A percentile compares a stretch with the other conserved stretches of the same genome.
Conservation (phyloP, 2,888 invertebrate genomes). For the Aphidoletes aphidimyza region DNA sequence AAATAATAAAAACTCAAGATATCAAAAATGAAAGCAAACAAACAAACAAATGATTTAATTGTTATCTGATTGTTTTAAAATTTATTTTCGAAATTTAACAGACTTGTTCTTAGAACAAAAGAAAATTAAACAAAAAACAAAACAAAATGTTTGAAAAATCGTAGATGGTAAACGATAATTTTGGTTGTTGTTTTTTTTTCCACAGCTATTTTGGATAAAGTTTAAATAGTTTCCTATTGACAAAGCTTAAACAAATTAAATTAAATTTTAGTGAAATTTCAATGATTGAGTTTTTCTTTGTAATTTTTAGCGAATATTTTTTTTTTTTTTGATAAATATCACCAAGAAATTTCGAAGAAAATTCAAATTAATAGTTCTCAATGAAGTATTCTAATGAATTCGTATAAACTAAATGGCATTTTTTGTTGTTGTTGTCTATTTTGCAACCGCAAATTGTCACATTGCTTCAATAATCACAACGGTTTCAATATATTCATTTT, state of each 20-base stretch:
- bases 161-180: conserved; percentile 23
- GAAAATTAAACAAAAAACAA: conserved; percentile 7
- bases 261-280: neutral
- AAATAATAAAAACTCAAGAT: neutral
- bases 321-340: neutral
- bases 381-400: neutral
- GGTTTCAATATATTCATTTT: neutral
- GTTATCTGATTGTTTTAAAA: neutral
- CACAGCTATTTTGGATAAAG: neutral
- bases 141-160: neutral
- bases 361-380: conserved; percentile 11
- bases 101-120: conserved; percentile 52
- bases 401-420: conserved; percentile 22
- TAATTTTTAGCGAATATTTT: no score
- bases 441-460: neutral
- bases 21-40: neutral
- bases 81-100: conserved; percentile 34
- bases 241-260: neutral
- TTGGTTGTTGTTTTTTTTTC: neutral
- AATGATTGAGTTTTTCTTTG: neutral
- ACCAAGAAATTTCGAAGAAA: conserved; percentile 13
- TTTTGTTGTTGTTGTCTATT: neutral
- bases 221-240: neutral
- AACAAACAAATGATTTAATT: neutral
- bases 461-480: conserved; percentile 41